Evolutionary conservation across 2,888 invertebrate genomes (phyloP).

Genomic region (Apodemia duryi): DNA sequence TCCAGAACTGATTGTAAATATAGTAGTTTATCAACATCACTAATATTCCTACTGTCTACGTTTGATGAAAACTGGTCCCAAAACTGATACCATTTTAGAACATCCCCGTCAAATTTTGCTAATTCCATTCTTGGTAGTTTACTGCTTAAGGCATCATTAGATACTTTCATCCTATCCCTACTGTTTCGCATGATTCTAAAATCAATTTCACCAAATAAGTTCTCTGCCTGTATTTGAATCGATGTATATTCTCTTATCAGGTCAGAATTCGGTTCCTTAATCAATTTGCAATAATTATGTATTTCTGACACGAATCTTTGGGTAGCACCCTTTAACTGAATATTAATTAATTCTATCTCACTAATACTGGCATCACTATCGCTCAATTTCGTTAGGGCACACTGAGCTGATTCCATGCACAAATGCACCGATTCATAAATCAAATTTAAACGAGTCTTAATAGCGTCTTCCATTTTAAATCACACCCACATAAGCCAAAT

Average conservation of each 20-base stretch:
- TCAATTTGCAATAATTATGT: slow-evolving; percentile 5
- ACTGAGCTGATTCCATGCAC: neutral
- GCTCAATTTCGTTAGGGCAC: neutral
- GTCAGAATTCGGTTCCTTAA: neutral
- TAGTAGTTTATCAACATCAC: slow-evolving; percentile 32
- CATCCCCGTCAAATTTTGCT: slow-evolving; percentile 30
- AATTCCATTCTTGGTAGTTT: slow-evolving; percentile 28
- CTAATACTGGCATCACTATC: neutral
- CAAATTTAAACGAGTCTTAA: slow-evolving; percentile 1
- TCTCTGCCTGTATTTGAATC: neutral
- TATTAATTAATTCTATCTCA: neutral
- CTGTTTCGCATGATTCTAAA: neutral
- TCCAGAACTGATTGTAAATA: slow-evolving; percentile 30
- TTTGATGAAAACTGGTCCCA: slow-evolving; percentile 35
- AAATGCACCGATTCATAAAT: neutral
- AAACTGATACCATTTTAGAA: slow-evolving; percentile 32
- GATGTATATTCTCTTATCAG: neutral
- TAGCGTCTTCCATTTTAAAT: neutral
- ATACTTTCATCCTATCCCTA: neutral
- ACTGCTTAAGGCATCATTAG: slow-evolving; percentile 1
- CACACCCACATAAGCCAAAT: too few relatives aligned
- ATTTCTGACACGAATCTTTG: neutral
- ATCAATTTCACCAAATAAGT: neutral
- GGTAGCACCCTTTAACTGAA: neutral
- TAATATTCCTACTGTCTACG: slow-evolving; percentile 26